phyloP scores from a whole-genome alignment of 1,140 invertebrate genomes.

The Anoplophora glabripennis region DNA sequence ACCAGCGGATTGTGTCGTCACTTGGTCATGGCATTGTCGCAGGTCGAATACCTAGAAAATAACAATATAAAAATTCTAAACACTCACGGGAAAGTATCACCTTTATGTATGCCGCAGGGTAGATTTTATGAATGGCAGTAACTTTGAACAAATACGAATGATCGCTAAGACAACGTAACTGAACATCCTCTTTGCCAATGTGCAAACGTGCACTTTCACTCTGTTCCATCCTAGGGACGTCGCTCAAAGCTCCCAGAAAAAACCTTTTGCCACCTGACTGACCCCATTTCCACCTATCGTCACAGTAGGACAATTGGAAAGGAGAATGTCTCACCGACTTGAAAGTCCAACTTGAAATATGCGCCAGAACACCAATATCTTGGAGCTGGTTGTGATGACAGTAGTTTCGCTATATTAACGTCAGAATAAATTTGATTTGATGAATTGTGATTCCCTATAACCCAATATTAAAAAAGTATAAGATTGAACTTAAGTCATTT shows the following conservation, averaged over 20 bases:
- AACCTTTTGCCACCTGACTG: constrained; percentile 97
- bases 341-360: constrained; percentile 97
- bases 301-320: constrained; percentile 87
- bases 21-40: constrained; percentile 92
- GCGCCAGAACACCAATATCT: constrained; percentile 99
- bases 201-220: constrained; percentile 78
- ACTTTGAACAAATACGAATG: constrained; percentile 99
- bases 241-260: constrained; percentile 96
- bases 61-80: not conserved
- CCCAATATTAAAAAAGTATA: not conserved
- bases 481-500: too few species aligned
- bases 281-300: constrained; percentile 99
- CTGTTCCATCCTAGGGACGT: constrained; percentile 96
- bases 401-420: constrained; percentile 52
- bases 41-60: constrained; percentile 87
- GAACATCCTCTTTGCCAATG: constrained; percentile 95
- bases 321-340: constrained; percentile 98
- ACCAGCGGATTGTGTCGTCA: constrained; percentile 95
- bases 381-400: constrained; percentile 83
- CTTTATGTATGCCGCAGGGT: constrained; percentile 95
- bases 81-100: constrained; percentile 39
- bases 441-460: constrained; percentile 39
- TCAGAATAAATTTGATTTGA: constrained; percentile 51
- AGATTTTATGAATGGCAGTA: constrained; percentile 99
- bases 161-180: constrained; percentile 93